phyloP scores from a whole-genome alignment of 2,797 vertebrate genomes.

The Peromyscus melanophrys region DNA sequence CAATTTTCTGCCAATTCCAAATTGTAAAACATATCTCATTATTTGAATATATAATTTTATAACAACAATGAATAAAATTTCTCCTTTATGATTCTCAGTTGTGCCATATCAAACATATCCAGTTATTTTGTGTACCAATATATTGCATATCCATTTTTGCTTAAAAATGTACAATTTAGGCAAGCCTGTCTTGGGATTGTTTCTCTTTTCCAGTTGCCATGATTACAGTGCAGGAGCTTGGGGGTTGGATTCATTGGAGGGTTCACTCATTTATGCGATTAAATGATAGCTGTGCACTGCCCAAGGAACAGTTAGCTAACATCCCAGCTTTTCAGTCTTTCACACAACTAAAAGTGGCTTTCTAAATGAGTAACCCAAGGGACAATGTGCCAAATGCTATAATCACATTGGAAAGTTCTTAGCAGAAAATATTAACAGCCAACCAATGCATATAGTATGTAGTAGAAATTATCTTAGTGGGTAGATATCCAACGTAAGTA shows the following conservation, averaged over 20 bases:
- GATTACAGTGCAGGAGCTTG: neutral
- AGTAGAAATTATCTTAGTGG: neutral
- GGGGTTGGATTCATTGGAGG: neutral
- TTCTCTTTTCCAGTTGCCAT: too few relatives aligned
- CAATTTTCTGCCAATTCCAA: neutral
- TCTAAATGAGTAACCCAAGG: neutral
- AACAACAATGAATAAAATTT: neutral
- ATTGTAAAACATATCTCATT: neutral
- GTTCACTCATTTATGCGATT: neutral
- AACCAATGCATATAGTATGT: neutral
- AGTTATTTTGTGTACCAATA: neutral
- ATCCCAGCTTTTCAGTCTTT: neutral
- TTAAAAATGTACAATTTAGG: neutral
- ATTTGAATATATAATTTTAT: neutral
- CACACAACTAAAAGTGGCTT: neutral
- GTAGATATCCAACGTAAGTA: neutral
- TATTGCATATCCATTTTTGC: neutral
- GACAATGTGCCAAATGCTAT: neutral
- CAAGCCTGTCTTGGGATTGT: neutral
- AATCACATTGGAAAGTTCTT: neutral
- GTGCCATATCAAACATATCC: neutral
- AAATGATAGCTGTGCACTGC: neutral
- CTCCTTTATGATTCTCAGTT: neutral
- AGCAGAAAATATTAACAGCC: neutral
- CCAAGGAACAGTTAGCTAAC: neutral